These are phyloP conservation scores for Pipistrellus pipistrellus DNA, from an alignment of 2,797 vertebrate species.

Conservation along the genomic window DNA sequence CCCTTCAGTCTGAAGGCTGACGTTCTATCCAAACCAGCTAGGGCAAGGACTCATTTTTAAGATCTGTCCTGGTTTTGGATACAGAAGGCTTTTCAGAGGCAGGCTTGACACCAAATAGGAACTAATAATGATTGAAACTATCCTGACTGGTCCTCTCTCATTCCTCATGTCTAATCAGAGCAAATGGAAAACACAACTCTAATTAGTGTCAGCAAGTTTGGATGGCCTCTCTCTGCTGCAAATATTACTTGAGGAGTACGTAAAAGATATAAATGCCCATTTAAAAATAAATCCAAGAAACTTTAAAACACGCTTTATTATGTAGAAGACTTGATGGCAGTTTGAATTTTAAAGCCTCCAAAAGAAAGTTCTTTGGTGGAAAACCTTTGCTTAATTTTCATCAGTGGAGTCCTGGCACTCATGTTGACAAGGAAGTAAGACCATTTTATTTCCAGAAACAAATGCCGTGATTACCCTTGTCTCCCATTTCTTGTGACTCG, in stretches of 20 bases:
- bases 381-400: constrained; percentile 71
- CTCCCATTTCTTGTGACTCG: neutral
- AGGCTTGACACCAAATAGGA: neutral
- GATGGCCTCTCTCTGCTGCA: constrained; percentile 59
- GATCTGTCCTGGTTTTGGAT: constrained; percentile 36
- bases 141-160: neutral
- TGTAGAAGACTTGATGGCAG: constrained; percentile 66
- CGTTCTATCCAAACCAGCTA: too few species aligned
- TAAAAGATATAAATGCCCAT: constrained; percentile 49
- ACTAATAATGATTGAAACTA: neutral
- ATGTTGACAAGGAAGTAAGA: constrained; percentile 25
- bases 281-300: constrained; percentile 67
- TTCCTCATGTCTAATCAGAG: constrained; percentile 54
- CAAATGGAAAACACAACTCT: constrained; percentile 66
- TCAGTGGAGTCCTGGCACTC: constrained; percentile 34
- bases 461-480: constrained; percentile 27
- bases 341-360: constrained; percentile 62
- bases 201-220: constrained; percentile 42
- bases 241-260: constrained; percentile 42
- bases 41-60: constrained; percentile 18
- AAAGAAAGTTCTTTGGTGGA: constrained; percentile 73
- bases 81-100: neutral
- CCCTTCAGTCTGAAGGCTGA: too few species aligned
- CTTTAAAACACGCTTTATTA: constrained; percentile 41
- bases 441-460: constrained; percentile 51